Conservation (phyloP, 2,888 invertebrate genomes). For the Dascillus cervinus region DNA sequence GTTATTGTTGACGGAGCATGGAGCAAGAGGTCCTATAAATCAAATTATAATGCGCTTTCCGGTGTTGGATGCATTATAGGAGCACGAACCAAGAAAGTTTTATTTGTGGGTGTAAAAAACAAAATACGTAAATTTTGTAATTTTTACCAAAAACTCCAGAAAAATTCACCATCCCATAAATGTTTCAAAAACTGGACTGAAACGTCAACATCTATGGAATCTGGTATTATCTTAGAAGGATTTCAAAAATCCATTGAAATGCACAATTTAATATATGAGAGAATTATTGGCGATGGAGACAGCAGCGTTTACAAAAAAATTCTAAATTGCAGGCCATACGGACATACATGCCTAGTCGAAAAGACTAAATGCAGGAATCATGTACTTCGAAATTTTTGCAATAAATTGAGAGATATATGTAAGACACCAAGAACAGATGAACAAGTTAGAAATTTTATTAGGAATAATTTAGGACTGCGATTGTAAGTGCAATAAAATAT, state of each 20-base stretch:
- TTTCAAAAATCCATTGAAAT: slow-evolving; percentile 3
- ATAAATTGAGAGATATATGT: not conserved
- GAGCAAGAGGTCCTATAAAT: slow-evolving; percentile 22
- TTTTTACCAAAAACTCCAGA: not conserved
- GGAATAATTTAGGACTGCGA: slow-evolving; percentile 1
- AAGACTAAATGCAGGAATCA: not conserved
- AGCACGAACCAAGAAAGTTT: slow-evolving; percentile 3
- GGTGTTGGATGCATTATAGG: slow-evolving; percentile 17
- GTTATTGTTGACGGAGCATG: slow-evolving; percentile 27
- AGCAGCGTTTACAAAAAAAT: too few species aligned
- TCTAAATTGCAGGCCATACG: slow-evolving; percentile 1
- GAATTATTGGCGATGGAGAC: slow-evolving; percentile 10
- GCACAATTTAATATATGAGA: slow-evolving; percentile 6
- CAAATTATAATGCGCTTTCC: slow-evolving; percentile 28
- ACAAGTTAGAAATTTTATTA: not conserved
- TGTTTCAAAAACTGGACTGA: slow-evolving; percentile 11
- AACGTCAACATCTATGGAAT: slow-evolving; percentile 9
- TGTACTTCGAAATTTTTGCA: not conserved
- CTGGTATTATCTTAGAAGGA: too few species aligned
- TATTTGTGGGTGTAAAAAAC: slow-evolving; percentile 9
- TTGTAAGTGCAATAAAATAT: not conserved
- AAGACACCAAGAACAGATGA: not conserved
- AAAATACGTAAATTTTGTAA: slow-evolving; percentile 9
- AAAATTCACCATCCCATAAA: slow-evolving; percentile 1
- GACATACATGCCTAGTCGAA: not conserved